Percentiles rank a stretch among this genome's conserved stretches.
These are phyloP conservation scores for Tachysurus fulvidraco DNA, from an alignment of 2,113 vertebrate species.

Conservation along the genomic window DNA sequence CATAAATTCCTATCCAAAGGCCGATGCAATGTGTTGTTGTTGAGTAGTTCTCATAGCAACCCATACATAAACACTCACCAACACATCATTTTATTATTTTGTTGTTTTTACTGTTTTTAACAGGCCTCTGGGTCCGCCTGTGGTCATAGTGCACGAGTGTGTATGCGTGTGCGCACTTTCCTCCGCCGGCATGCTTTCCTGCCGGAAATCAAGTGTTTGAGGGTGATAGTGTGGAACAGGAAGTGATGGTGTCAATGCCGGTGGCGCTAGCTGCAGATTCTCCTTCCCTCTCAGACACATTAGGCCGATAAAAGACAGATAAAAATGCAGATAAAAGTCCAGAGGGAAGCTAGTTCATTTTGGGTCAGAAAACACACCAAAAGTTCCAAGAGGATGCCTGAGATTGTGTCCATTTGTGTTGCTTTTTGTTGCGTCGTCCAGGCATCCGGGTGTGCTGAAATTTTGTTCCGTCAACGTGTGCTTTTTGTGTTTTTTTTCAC, in stretches of 20 bases:
- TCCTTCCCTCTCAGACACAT: slow-evolving; percentile 54
- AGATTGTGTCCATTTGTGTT: slow-evolving; percentile 68
- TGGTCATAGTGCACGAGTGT: slow-evolving; percentile 39
- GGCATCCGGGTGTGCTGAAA: slow-evolving; percentile 68
- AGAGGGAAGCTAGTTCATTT: slow-evolving; percentile 71
- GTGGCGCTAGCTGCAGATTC: slow-evolving; percentile 22
- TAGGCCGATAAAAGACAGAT: slow-evolving; percentile 70
- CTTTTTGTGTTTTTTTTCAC: slow-evolving; percentile 65
- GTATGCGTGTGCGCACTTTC: slow-evolving; percentile 39
- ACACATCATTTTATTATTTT: slow-evolving; percentile 28
- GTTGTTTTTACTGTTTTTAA: slow-evolving; percentile 49
- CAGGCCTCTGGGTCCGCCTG: slow-evolving; percentile 38
- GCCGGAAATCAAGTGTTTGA: slow-evolving; percentile 78
- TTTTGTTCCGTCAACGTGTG: slow-evolving; percentile 69
- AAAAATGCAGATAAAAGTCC: slow-evolving; percentile 68
- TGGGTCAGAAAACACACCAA: slow-evolving; percentile 74
- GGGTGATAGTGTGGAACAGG: slow-evolving; percentile 79
- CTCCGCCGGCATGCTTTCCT: slow-evolving; percentile 65
- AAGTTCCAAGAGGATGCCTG: slow-evolving; percentile 67
- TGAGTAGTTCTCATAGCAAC: slow-evolving; percentile 61
- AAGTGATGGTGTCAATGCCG: slow-evolving; percentile 73
- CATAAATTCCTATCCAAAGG: slow-evolving; percentile 63
- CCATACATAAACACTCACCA: slow-evolving; percentile 53
- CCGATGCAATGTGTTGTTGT: slow-evolving; percentile 44
- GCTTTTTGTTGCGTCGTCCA: slow-evolving; percentile 66